Evolutionary conservation across 2,888 invertebrate genomes (phyloP).

Genomic region (Perizoma flavofasciatum): DNA sequence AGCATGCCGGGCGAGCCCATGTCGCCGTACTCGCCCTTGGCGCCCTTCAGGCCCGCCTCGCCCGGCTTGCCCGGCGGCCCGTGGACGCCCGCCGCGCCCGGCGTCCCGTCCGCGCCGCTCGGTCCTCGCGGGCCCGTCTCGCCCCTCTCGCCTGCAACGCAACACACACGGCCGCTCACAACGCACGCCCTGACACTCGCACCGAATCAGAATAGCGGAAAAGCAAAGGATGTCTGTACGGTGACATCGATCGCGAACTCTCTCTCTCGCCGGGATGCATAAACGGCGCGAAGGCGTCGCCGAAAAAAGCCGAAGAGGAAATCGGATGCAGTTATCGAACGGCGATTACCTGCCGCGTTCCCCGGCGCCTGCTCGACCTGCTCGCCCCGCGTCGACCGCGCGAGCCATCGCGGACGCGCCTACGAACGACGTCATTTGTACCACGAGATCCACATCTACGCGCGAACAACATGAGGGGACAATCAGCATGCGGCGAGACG

Average conservation of each 20-base stretch:
- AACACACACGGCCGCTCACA: constrained; percentile 15
- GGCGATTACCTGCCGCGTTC: constrained; percentile 1
- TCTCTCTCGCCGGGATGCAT: not conserved
- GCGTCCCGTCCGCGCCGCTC: constrained; percentile 88
- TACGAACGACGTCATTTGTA: constrained; percentile 59
- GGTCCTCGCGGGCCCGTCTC: constrained; percentile 90
- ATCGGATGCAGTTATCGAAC: not conserved
- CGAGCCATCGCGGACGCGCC: not conserved
- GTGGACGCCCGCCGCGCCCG: constrained; percentile 92
- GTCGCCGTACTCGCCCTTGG: constrained; percentile 94
- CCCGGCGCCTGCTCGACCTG: not conserved
- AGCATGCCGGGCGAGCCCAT: constrained; percentile 97
- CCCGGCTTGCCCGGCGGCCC: constrained; percentile 95
- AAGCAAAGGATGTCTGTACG: not conserved
- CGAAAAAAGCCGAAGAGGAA: constrained; percentile 5
- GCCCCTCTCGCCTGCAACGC: constrained; percentile 87
- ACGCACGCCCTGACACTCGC: not conserved
- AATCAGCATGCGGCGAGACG: constrained; percentile 18
- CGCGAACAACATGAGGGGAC: constrained; percentile 19
- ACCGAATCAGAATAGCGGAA: not conserved
- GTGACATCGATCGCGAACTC: not conserved
- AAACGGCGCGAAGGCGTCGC: constrained; percentile 1
- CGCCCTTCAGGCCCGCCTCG: constrained; percentile 93
- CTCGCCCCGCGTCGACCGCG: too few species aligned
- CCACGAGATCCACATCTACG: constrained; percentile 46